Conservation (phyloP, 1,140 invertebrate species). For the Galleria mellonella region DNA sequence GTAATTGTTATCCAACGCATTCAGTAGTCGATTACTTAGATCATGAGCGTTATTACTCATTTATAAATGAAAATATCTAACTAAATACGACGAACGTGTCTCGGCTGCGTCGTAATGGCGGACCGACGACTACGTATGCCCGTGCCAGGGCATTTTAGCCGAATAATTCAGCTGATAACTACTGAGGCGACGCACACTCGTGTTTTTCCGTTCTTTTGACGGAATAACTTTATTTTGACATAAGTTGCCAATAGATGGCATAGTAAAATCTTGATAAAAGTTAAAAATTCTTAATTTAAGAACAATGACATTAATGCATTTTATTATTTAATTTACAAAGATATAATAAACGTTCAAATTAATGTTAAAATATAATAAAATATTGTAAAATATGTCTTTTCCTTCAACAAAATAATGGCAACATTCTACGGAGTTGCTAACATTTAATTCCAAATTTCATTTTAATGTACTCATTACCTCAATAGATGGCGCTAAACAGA, state of each 20-base stretch:
- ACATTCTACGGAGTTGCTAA: too few relatives aligned
- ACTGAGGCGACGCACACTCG: constrained; percentile 72
- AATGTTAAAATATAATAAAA: too few relatives aligned
- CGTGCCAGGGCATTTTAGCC: constrained; percentile 75
- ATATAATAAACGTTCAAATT: too few relatives aligned
- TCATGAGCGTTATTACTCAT: constrained; percentile 76
- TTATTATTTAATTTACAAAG: too few relatives aligned
- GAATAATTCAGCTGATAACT: constrained; percentile 76
- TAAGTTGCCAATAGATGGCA: constrained; percentile 29
- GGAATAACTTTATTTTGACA: constrained; percentile 36
- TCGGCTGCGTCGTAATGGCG: constrained; percentile 74
- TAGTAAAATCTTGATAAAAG: background rate
- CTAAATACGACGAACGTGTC: constrained; percentile 75
- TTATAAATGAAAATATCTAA: constrained; percentile 75
- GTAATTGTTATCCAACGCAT: constrained; percentile 75
- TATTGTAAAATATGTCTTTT: too few relatives aligned
- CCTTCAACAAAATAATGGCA: too few relatives aligned
- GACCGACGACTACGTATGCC: constrained; percentile 75
- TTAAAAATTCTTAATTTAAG: too few relatives aligned
- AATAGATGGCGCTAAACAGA: background rate
- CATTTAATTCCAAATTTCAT: too few relatives aligned
- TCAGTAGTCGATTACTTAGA: constrained; percentile 74
- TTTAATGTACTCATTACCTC: background rate
- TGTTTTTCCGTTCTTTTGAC: constrained; percentile 75
- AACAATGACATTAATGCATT: too few relatives aligned